These are phyloP conservation scores for Heterodera schachtii DNA, from an alignment of 1,140 invertebrate genomes.

Conservation along the genomic window DNA sequence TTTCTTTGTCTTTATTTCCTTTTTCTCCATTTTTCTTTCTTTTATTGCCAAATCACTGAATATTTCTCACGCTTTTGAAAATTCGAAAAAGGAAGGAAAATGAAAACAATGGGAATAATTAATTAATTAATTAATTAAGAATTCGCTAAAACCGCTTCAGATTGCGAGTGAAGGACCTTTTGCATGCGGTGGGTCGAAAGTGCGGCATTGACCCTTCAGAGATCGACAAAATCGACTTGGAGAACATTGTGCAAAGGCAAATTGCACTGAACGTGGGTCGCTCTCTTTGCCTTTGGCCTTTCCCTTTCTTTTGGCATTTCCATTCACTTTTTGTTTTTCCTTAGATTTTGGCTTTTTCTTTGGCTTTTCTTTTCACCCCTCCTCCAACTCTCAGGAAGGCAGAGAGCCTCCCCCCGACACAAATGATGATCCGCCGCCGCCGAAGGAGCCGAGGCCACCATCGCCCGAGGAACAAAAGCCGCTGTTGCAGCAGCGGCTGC, in stretches of 20 bases:
- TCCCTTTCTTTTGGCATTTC: neutral
- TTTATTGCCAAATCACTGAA: neutral
- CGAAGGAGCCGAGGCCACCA: slow-evolving; percentile 42
- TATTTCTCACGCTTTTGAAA: too few species aligned
- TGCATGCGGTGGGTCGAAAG: slow-evolving; percentile 65
- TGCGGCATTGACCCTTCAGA: slow-evolving; percentile 60
- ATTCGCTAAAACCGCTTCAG: neutral
- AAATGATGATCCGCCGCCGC: slow-evolving; percentile 53
- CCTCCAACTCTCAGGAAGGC: slow-evolving; percentile 53
- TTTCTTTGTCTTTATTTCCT: neutral
- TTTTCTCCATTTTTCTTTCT: neutral
- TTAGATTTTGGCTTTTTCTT: too few species aligned
- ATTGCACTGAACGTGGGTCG: slow-evolving; percentile 56
- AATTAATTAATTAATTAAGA: too few species aligned
- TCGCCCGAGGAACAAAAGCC: slow-evolving; percentile 23
- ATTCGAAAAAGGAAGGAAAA: neutral
- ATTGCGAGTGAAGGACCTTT: slow-evolving; percentile 42
- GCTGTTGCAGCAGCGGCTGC: slow-evolving; percentile 6
- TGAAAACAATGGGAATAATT: slow-evolving; percentile 20
- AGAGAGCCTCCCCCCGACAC: slow-evolving; percentile 59
- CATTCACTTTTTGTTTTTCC: slow-evolving; percentile 11
- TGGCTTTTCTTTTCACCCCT: neutral
- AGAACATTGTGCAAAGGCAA: slow-evolving; percentile 62
- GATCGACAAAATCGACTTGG: slow-evolving; percentile 63
- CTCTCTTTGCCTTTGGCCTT: neutral